These are phyloP conservation scores for Kryptopterus vitreolus DNA, from an alignment of 2,797 vertebrate species.

Conservation along the genomic window DNA sequence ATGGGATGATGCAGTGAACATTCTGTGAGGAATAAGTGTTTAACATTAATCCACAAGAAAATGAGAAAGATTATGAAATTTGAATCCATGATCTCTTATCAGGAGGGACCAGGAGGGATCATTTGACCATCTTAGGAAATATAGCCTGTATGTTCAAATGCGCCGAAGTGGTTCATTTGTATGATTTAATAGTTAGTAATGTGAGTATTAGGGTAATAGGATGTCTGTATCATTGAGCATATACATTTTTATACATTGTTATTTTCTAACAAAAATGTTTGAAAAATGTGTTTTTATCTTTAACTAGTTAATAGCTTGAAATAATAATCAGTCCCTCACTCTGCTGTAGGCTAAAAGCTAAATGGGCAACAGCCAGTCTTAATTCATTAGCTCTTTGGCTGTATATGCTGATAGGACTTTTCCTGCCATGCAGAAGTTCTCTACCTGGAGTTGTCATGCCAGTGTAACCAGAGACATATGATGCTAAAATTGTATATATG, in stretches of 20 bases:
- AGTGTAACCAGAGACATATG: background rate
- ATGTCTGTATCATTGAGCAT: background rate
- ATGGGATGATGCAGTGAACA: background rate
- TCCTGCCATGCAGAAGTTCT: slow-evolving; percentile 19
- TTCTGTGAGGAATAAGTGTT: background rate
- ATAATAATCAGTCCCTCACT: background rate
- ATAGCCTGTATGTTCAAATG: background rate
- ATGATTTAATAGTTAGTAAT: background rate
- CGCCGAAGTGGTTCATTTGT: background rate
- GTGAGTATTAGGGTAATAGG: background rate
- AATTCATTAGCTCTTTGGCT: background rate
- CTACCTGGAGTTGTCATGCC: background rate
- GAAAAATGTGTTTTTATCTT: background rate
- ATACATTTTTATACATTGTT: background rate
- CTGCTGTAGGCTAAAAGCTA: background rate
- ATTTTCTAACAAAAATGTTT: background rate
- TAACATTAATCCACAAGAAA: background rate
- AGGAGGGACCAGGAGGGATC: too few relatives aligned
- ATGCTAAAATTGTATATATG: background rate
- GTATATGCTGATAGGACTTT: background rate
- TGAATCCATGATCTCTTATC: background rate
- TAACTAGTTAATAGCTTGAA: background rate
- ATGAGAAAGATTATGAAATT: background rate
- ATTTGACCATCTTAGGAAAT: background rate
- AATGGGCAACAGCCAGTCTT: slow-evolving; percentile 11